A percentile compares a stretch with the other conserved stretches of the same genome.
These are phyloP conservation scores for Rhadinocentrus ornatus DNA, from an alignment of 2,797 vertebrate genomes.

Conservation along the genomic window DNA sequence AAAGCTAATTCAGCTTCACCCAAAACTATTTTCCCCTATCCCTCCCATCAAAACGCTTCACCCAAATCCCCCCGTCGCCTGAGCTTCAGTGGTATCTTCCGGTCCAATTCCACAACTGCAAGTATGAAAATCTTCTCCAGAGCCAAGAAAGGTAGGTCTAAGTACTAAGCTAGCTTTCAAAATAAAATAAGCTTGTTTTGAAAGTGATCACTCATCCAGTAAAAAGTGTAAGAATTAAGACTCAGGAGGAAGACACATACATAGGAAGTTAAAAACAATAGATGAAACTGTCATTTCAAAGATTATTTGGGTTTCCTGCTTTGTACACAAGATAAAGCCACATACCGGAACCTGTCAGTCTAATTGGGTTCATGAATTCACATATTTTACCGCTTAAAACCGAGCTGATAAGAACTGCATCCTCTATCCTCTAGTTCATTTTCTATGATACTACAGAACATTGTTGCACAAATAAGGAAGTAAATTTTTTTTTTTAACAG, in stretches of 20 bases:
- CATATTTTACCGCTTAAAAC: slow-evolving; percentile 15
- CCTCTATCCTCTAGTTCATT: slow-evolving; percentile 16
- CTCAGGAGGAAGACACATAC: not conserved
- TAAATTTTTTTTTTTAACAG: slow-evolving; percentile 11
- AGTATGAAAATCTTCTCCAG: slow-evolving; percentile 96
- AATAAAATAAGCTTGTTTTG: not conserved
- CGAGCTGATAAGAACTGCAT: slow-evolving; percentile 23
- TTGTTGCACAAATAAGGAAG: slow-evolving; percentile 25
- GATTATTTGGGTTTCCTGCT: slow-evolving; percentile 42
- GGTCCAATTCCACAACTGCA: slow-evolving; percentile 88
- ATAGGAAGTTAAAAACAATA: slow-evolving; percentile 39
- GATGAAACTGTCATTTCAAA: slow-evolving; percentile 14
- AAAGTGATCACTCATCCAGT: not conserved
- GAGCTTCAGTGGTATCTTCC: slow-evolving; percentile 97
- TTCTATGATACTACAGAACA: not conserved
- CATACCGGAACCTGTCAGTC: slow-evolving; percentile 20
- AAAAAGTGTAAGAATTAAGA: not conserved
- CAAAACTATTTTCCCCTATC: slow-evolving; percentile 92
- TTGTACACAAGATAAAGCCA: not conserved
- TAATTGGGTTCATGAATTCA: slow-evolving; percentile 18
- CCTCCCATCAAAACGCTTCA: slow-evolving; percentile 87
- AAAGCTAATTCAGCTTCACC: slow-evolving; percentile 88
- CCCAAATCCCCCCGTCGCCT: slow-evolving; percentile 96
- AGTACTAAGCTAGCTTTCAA: not conserved
- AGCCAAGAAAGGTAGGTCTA: slow-evolving; percentile 91